Conservation (phyloP, 2,797 vertebrate species). For the Acipenser ruthenus region DNA sequence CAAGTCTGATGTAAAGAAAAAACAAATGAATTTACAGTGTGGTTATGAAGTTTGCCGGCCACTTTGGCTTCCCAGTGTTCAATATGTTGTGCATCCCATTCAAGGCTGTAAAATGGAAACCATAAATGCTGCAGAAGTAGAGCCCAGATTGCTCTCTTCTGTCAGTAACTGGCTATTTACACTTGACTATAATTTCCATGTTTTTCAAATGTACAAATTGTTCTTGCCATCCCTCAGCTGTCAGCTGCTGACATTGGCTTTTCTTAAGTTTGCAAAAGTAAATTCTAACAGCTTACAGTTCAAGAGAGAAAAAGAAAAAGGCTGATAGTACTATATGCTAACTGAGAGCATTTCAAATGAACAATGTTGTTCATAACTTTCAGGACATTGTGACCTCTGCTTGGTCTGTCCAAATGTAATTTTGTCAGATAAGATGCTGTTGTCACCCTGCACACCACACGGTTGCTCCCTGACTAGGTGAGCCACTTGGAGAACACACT, state of each 20-base stretch:
- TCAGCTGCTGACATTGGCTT: constrained; percentile 18
- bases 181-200: too few species aligned
- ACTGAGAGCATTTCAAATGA: constrained; percentile 10
- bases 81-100: too few species aligned
- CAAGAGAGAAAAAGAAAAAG: constrained; percentile 21
- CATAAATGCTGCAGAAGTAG: too few species aligned
- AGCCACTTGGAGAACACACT: too few species aligned
- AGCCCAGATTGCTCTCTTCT: too few species aligned
- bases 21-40: too few species aligned
- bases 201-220: constrained; percentile 8
- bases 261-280: constrained; percentile 32
- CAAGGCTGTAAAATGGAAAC: too few species aligned
- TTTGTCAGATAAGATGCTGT: constrained; percentile 17
- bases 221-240: constrained; percentile 24
- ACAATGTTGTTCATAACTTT: constrained; percentile 18
- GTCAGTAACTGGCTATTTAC: too few species aligned
- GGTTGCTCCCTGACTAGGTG: too few species aligned
- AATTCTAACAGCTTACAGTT: constrained; percentile 23
- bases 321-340: constrained; percentile 2
- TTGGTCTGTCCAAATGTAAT: constrained; percentile 19
- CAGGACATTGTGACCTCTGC: constrained; percentile 2
- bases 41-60: too few species aligned
- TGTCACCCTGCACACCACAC: neutral
- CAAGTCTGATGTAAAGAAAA: too few species aligned
- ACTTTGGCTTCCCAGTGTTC: too few species aligned